Base-by-base conservation (phyloP, 30 jellyfish, hydroid and myxozoan species). In the Cassiopea xamachana region DNA sequence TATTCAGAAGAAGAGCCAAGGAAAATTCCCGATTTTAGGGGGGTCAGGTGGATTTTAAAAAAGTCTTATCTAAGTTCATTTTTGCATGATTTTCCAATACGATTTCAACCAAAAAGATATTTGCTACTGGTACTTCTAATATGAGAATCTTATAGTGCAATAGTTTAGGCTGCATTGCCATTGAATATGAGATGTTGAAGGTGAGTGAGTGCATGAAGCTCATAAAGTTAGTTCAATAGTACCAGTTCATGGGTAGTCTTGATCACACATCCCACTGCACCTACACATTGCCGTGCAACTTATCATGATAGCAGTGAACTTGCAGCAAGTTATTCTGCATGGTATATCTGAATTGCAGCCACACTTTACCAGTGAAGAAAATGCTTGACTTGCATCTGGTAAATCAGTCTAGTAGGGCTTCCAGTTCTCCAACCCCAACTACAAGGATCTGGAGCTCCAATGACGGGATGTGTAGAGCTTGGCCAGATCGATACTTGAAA, bases 391-490 rank as follows among this genome's bases (percentile, higher is more conserved):
- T 80, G 89, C 89, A 59, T 58, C 80, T 80, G 89, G 89, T 49
- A 80, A 60, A 60, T 80, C 80, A 60, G 89, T 80, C 89, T 1
- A 10, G 64, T 55, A 3, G 64, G 7, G 12, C 12, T 10, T 55
- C 64, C 64, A 6, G 64, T 55, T 6, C 59, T 64, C 89, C 89
- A 80, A 80, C 79, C 81, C 80, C 89, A 80, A 80, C 46, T 80
- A 80, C 89, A 3, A 59, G 89, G 89, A 80, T 80, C 80, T 80
- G 89, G 89, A 64, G 79, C 79, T 59, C 67, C 80, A 80, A 64
- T 77, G 73, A 77, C 73, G 48, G 71, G n/a, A 67, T 71, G 46
- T 77, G 86, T 50, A 77, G 86, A 77, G 86, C 72, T 77, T 48
- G 70, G 72, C 86, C 86, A 77, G 86, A 77, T 77, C 71, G 73